These are phyloP conservation scores for Grantiella picta DNA, from an alignment of 2,113 vertebrate genomes.

Conservation along the genomic window DNA sequence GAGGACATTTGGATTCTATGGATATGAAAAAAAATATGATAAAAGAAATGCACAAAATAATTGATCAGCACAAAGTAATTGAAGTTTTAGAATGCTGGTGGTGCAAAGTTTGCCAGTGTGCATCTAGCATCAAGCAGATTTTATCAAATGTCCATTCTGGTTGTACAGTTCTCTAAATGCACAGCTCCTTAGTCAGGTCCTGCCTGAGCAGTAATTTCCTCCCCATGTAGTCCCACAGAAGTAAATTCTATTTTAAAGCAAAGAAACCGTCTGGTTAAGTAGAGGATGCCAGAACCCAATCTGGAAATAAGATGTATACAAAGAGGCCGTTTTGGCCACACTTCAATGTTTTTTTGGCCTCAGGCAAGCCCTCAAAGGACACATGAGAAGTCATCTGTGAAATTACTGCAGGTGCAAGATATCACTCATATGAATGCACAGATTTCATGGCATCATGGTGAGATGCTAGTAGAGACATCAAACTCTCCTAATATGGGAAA, in stretches of 20 bases:
- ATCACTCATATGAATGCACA: neutral
- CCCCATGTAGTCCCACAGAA: neutral
- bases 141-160: neutral
- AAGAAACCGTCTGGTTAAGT: neutral
- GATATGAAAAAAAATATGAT: neutral
- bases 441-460: neutral
- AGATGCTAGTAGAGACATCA: neutral
- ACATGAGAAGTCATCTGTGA: conserved; percentile 16
- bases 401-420: conserved; percentile 42
- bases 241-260: neutral
- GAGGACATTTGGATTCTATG: neutral
- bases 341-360: neutral
- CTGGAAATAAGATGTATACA: conserved; percentile 14
- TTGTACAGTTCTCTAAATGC: neutral
- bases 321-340: neutral
- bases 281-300: neutral
- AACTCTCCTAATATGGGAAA: neutral
- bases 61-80: neutral
- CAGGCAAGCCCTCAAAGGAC: conserved; percentile 19
- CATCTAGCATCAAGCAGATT: neutral
- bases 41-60: neutral
- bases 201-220: neutral
- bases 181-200: neutral
- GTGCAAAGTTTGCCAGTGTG: neutral
- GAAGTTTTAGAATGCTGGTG: neutral